Conservation (phyloP, 2,113 vertebrate genomes). For the Apodemus sylvaticus region DNA sequence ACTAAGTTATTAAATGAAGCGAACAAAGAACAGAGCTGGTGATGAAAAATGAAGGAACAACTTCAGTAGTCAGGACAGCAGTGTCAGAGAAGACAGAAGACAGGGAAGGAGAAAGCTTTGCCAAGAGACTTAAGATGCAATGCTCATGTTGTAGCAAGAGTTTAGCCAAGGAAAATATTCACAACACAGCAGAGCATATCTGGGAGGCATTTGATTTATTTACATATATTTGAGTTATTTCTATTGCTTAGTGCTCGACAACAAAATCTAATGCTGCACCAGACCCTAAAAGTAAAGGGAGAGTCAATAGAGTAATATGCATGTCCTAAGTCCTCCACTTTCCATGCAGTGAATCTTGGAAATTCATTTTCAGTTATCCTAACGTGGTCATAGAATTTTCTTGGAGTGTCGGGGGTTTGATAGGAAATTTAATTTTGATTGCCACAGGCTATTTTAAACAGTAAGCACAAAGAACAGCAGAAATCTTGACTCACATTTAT, state of each 20-base stretch:
- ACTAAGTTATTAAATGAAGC: constrained; percentile 53
- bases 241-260: background rate
- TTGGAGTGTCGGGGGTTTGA: background rate
- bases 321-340: background rate
- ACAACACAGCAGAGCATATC: background rate
- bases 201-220: constrained; percentile 2
- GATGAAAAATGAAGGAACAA: constrained; percentile 51
- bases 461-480: background rate
- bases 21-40: background rate
- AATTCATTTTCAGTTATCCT: background rate
- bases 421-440: constrained; percentile 39
- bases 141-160: background rate
- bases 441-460: background rate
- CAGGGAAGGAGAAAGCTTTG: background rate
- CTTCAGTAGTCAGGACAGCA: background rate
- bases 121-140: background rate
- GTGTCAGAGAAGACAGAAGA: background rate
- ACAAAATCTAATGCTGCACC: constrained; percentile 8
- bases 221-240: constrained; percentile 24
- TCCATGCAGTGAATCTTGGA: background rate
- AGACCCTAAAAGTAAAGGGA: constrained; percentile 20
- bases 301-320: background rate
- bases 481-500: background rate
- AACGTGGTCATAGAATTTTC: background rate
- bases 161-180: background rate